These are phyloP conservation scores for Neofelis nebulosa DNA, from an alignment of 2,113 vertebrate genomes.

Conservation along the genomic window DNA sequence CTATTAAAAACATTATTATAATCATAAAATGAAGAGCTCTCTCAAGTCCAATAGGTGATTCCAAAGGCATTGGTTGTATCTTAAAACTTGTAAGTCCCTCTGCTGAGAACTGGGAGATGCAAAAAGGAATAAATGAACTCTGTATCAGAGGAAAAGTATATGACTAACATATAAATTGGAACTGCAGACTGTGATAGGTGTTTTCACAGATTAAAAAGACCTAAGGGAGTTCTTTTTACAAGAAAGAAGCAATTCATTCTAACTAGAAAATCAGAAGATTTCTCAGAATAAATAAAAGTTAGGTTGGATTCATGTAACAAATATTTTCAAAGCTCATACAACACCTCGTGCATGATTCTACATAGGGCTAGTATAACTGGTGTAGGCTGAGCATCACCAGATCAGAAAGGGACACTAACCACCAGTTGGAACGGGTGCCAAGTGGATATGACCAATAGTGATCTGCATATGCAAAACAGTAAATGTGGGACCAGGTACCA, in stretches of 20 bases:
- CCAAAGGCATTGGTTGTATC: not conserved
- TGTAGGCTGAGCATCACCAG: not conserved
- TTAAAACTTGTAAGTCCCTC: not conserved
- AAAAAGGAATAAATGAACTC: not conserved
- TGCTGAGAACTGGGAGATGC: not conserved
- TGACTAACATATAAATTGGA: not conserved
- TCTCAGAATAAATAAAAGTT: not conserved
- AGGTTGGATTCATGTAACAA: not conserved
- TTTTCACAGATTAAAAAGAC: slow-evolving; percentile 11
- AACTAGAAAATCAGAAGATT: not conserved
- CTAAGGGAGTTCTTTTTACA: not conserved
- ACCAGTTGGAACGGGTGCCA: not conserved
- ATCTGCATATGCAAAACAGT: not conserved
- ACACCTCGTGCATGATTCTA: not conserved
- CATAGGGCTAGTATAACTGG: not conserved
- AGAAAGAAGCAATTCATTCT: slow-evolving; percentile 21
- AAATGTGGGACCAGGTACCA: not conserved
- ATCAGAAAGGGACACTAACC: not conserved
- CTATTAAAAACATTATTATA: not conserved
- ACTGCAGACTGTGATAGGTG: not conserved
- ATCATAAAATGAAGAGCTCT: not conserved
- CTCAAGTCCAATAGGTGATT: not conserved
- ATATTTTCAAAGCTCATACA: not conserved
- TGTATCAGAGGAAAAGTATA: not conserved
- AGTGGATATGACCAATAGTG: not conserved